Evolutionary conservation across 2,113 vertebrate species (phyloP), one percentile per base, ranked within the genome.

Genomic region (Cercocebus atys): DNA sequence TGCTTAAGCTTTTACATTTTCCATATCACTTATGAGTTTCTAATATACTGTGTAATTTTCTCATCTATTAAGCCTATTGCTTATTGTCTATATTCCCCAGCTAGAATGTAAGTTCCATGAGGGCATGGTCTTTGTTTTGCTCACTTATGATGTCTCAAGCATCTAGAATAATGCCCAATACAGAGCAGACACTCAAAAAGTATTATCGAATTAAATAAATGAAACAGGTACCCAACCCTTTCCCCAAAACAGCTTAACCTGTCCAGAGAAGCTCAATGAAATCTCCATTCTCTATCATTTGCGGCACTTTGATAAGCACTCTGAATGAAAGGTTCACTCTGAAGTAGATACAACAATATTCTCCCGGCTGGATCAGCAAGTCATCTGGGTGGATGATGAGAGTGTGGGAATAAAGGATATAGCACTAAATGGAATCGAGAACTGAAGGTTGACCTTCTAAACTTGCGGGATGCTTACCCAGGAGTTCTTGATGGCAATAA

Each of bases 161-260:
- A 50, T 61, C 14, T n/a, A 72, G 43, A 93, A 91, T 92, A 85
- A 75, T 45, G n/a, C 79, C 73, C 78, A 92, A 92, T 70, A 72
- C 27, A 72, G 17, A 89, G 9, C 14, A 94, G 78, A 52, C 80
- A 86, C 61, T 97, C 22, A 27, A 45, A 78, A 85, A 94, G 50
- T 76, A 55, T 52, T 82, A 64, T 6, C 13, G 12, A 64, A 75
- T 90, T 87, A 90, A 95, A 70, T 50, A 35, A 93, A 75, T 3
- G 5, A 88, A 84, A 73, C 25, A 43, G 3, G 7, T 76, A 75
- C 27, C 3, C 27, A 32, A 8, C 5, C 22, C 43, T 18, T 40
- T 10, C 16, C 14, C 23, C 16, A 38, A 8, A 66, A 76, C 6
- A 83, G 50, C 13, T 32, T 59, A 25, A 47, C 59, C n/a, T 82